Conservation (phyloP, 2,888 invertebrate genomes). For the Cataglyphis cursor region DNA sequence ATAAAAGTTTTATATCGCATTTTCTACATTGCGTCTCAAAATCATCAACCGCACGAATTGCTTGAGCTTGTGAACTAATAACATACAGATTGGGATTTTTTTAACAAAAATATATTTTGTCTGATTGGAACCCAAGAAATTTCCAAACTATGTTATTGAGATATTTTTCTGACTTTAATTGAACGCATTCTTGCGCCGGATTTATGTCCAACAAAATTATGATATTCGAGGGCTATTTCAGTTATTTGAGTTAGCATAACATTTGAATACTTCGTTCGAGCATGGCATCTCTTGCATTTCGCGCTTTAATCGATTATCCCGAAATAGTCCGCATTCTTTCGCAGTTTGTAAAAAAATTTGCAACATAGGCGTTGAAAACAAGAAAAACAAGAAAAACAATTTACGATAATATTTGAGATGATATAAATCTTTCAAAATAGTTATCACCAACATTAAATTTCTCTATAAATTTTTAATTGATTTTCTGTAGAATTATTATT, state of each 20-base stretch:
- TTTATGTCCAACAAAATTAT: slow-evolving; percentile 56
- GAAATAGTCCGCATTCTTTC: slow-evolving; percentile 15
- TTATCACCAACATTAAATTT: not conserved
- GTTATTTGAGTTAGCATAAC: slow-evolving; percentile 46
- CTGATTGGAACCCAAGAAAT: not conserved
- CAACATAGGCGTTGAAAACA: not conserved
- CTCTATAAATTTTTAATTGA: not conserved
- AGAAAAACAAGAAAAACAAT: not conserved
- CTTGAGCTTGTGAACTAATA: not conserved
- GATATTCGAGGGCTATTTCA: slow-evolving; percentile 56
- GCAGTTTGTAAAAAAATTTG: slow-evolving; percentile 16
- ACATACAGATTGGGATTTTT: not conserved
- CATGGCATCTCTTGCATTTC: slow-evolving; percentile 34
- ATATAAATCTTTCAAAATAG: not conserved
- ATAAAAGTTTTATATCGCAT: not conserved
- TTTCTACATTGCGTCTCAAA: not conserved
- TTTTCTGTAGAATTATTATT: not conserved
- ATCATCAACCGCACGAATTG: not conserved
- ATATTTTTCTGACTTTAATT: slow-evolving; percentile 50
- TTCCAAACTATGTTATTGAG: slow-evolving; percentile 45
- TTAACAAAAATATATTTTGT: not conserved
- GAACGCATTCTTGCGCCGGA: slow-evolving; percentile 50
- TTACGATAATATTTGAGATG: not conserved
- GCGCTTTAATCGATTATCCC: slow-evolving; percentile 40
- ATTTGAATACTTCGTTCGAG: slow-evolving; percentile 57